Evolutionary conservation across 1,140 invertebrate genomes (phyloP), one percentile per base, ranked within the genome.

Genomic region (Antheraea pernyi): DNA sequence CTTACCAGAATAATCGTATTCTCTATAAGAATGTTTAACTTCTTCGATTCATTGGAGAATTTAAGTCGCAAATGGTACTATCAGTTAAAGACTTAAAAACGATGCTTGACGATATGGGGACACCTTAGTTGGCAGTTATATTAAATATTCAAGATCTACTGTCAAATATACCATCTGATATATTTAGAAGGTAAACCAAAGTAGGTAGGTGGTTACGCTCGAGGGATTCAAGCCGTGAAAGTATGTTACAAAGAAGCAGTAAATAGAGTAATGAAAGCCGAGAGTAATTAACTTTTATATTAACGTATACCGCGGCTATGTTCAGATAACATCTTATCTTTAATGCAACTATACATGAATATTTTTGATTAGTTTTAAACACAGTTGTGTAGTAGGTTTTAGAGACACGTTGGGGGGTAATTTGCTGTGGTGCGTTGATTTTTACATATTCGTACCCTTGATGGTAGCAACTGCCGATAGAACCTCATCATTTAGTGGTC

Each of bases 261-360:
- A 53, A 53, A 53, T 53, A 53, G 46, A 53, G 46, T 53, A 53
- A 53, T 53, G 46, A 53, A 53, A 53, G 46, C 46, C 11, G 46
- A 53, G 46, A 53, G 46, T 16, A 53, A 53, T 53, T 53, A 53
- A 53, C 46, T 53, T 53, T 53, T 53, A 53, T 9, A 53, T 53
- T 53, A 53, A 13, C 46, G 13, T 53, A 53, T 13, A 53, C 11
- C 10, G 46, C 46, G 0, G 19, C 19, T 59, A 19, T 18, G 60
- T 22, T 8, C 3, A 61, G 36, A 61, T 22, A 61, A 22, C 19
- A 61, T 30, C 36, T 61, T 22, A n/a, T 61, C 19, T 13, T 61
- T 61, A 36, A 61, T 61, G 19, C 18, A 16, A 13, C 4, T 53
- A 13, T 53, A 16, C 1, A 16, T 10, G 16, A 53, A 53, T 16